phyloP scores from a whole-genome alignment of 2,888 invertebrate species.

The Notocelia uddmanniana region DNA sequence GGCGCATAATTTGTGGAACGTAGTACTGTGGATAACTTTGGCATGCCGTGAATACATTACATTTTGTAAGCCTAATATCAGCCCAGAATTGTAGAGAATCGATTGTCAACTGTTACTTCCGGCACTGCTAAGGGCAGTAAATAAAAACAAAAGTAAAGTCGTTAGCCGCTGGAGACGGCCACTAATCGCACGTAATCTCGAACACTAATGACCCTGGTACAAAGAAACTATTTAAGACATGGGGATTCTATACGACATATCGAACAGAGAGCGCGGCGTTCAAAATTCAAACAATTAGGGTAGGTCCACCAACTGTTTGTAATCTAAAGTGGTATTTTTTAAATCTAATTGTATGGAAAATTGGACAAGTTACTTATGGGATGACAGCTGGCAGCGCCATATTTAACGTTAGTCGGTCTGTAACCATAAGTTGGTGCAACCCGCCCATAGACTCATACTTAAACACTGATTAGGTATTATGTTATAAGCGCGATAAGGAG shows the following conservation, averaged over 20 bases:
- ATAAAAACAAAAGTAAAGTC: slow-evolving; percentile 35
- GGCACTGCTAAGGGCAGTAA: background rate
- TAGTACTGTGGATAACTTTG: no score
- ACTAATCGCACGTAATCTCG: slow-evolving; percentile 26
- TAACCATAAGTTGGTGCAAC: no score
- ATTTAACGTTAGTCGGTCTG: no score
- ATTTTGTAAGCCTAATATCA: background rate
- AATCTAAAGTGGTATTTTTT: no score
- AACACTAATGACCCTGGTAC: slow-evolving; percentile 21
- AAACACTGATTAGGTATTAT: no score
- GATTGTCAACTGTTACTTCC: background rate
- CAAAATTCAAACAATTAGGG: background rate
- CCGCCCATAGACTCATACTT: no score
- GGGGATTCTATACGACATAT: background rate
- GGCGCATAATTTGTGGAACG: no score
- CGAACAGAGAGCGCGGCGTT: background rate
- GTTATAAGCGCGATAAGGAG: no score
- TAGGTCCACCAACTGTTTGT: no score
- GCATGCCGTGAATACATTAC: background rate
- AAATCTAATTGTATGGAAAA: no score
- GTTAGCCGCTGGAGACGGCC: slow-evolving; percentile 26
- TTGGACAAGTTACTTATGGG: no score
- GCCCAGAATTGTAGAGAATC: background rate
- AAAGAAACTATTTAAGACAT: slow-evolving; percentile 18
- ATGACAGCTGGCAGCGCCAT: no score